Conservation (phyloP, 2,113 vertebrate genomes). For the Scomber scombrus region DNA sequence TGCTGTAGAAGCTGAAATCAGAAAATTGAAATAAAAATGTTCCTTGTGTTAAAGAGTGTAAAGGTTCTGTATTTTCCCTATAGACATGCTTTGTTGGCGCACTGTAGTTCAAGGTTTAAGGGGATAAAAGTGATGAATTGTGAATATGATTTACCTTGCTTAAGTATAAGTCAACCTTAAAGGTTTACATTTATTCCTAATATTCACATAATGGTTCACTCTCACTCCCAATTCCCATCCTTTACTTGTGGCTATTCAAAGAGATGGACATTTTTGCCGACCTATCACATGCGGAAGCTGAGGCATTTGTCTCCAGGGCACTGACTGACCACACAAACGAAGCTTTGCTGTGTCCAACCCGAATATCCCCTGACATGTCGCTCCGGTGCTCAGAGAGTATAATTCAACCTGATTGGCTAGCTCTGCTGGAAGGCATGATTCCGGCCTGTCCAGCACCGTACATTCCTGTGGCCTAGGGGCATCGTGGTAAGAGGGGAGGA, state of each 20-base stretch:
- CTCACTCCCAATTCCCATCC: slow-evolving; percentile 24
- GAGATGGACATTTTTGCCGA: slow-evolving; percentile 63
- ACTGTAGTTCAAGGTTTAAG: slow-evolving; percentile 19
- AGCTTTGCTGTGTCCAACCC: slow-evolving; percentile 74
- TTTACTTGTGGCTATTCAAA: slow-evolving; percentile 67
- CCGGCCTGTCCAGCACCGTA: slow-evolving; percentile 81
- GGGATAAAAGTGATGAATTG: slow-evolving; percentile 31
- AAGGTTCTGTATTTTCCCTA: slow-evolving; percentile 14
- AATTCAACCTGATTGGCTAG: slow-evolving; percentile 86
- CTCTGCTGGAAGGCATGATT: slow-evolving; percentile 86
- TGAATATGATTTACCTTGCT: slow-evolving; percentile 22
- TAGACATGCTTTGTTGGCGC: slow-evolving; percentile 6
- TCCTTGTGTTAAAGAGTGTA: slow-evolving; percentile 5
- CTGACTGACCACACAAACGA: slow-evolving; percentile 74
- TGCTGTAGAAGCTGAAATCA: slow-evolving; percentile 4
- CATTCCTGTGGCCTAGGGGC: slow-evolving; percentile 80
- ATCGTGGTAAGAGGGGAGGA: slow-evolving; percentile 53
- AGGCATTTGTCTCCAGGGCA: slow-evolving; percentile 78
- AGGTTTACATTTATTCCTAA: slow-evolving; percentile 12
- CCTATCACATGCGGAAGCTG: slow-evolving; percentile 63
- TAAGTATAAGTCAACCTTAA: slow-evolving; percentile 19
- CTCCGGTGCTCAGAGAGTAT: slow-evolving; percentile 71
- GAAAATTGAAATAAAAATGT: slow-evolving; percentile 2
- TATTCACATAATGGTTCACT: slow-evolving; percentile 27
- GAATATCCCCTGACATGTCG: slow-evolving; percentile 78